Evolutionary conservation across 2,797 vertebrate genomes (phyloP), one percentile per base, ranked within the genome.

Genomic region (Gymnopithys bicolor): DNA sequence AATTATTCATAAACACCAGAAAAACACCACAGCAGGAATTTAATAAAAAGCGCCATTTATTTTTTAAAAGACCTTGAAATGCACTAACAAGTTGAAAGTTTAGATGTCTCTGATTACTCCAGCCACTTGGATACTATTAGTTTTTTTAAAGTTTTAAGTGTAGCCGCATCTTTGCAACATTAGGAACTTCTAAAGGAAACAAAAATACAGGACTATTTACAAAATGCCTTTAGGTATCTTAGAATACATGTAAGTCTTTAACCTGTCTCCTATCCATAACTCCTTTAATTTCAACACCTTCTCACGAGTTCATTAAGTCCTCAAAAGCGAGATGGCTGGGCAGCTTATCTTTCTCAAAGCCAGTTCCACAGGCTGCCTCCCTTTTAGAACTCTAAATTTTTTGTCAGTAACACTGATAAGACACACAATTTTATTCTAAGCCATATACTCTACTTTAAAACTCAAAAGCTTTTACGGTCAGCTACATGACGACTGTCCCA

Each of bases 301-400:
- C 41, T 37, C 55, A 49, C 3, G 8, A 77, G 27, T 33, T 67
- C 41, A 56, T 35, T 28, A 80, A 67, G 14, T 37, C 58, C 35
- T 91, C 69, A 58, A 15, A 58, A 64, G 15, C 37, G 58, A 63
- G 64, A 24, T 10, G 22, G 18, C 39, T 23, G 41, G 19, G 39
- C 37, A 88, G 27, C 39, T 78, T 66, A 49, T 35, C 35, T 28
- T 25, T 51, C 45, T 71, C 60, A 70, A 59, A 77, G 19, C 8
- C 27, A 60, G 35, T 89, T 83, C 53, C 64, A 74, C 11, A 63
- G 76, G 14, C 14, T 23, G 30, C 25, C 39, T 43, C 30, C 8
- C 60, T 17, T 21, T 48, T 0, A 74, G 28, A 35, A 0, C 17
- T 23, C 30, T 5, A 10, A 0, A 0, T 6, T 60, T 73, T 33